phyloP scores from a whole-genome alignment of 2,113 vertebrate species.

The Otocyon megalotis region DNA sequence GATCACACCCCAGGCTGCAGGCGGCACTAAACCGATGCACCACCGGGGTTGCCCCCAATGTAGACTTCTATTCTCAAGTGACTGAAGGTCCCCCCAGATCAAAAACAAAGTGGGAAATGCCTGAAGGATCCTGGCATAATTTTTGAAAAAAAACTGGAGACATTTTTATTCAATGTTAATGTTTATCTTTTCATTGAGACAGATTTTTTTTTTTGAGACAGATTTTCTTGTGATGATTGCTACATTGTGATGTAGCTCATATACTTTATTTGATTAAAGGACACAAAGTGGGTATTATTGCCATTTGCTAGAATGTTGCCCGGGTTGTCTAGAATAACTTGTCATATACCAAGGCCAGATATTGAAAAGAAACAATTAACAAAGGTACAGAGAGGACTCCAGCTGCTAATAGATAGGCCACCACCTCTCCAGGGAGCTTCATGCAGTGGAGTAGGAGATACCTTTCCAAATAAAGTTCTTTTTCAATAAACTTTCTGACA shows the following conservation, averaged over 20 bases:
- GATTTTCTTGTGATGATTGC: too few species aligned
- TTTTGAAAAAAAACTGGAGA: background rate
- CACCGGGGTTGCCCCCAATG: too few species aligned
- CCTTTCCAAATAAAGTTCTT: background rate
- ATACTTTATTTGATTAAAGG: background rate
- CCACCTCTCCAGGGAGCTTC: background rate
- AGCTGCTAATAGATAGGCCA: too few species aligned
- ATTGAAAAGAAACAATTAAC: background rate
- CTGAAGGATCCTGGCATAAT: background rate
- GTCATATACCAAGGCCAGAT: background rate
- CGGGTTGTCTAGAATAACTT: background rate
- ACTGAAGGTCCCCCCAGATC: background rate
- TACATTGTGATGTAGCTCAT: background rate
- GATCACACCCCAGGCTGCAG: too few species aligned
- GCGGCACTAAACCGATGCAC: too few species aligned
- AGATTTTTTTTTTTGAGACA: background rate
- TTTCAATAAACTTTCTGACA: background rate
- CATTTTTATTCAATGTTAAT: background rate
- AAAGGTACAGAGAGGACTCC: background rate
- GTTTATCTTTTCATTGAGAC: background rate
- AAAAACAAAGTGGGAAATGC: background rate
- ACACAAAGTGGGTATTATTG: background rate
- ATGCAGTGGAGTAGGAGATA: background rate
- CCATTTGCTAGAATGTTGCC: background rate
- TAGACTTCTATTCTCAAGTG: background rate